Evolutionary conservation across 1,140 invertebrate species (phyloP).

Genomic region (Neuroterus valhalla): DNA sequence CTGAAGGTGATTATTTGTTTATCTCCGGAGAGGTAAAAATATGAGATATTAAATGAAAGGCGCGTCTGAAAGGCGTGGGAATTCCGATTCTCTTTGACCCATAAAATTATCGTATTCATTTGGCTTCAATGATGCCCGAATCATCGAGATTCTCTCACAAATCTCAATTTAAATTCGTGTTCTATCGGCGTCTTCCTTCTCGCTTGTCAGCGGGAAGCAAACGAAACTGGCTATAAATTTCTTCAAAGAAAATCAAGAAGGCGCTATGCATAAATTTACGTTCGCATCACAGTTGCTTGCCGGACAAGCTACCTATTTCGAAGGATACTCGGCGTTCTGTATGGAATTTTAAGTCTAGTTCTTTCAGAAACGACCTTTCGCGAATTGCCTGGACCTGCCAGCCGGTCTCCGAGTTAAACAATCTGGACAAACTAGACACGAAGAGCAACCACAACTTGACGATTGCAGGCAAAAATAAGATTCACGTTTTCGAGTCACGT

Average conservation of each 20-base stretch:
- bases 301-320: conserved; percentile 24
- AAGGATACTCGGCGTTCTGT: conserved; percentile 7
- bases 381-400: conserved; percentile 15
- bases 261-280: conserved; percentile 29
- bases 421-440: background rate
- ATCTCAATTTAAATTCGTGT: conserved; percentile 31
- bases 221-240: conserved; percentile 30
- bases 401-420: background rate
- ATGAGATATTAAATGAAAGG: conserved; percentile 13
- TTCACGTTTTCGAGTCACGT: background rate
- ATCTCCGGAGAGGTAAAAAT: background rate
- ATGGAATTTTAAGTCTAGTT: conserved; percentile 25
- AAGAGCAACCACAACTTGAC: background rate
- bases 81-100: conserved; percentile 26
- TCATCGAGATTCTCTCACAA: conserved; percentile 28
- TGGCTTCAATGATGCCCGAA: conserved; percentile 17
- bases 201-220: conserved; percentile 29
- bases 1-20: background rate
- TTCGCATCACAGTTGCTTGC: conserved; percentile 8
- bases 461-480: background rate
- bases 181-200: conserved; percentile 29
- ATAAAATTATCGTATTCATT: conserved; percentile 29
- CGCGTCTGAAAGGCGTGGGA: conserved; percentile 1
- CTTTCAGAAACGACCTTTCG: conserved; percentile 11
- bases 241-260: conserved; percentile 31